A percentile compares a stretch with the other conserved stretches of the same genome.
These are phyloP conservation scores for Apodemus agrarius DNA, from an alignment of 2,797 vertebrate species.

Conservation along the genomic window DNA sequence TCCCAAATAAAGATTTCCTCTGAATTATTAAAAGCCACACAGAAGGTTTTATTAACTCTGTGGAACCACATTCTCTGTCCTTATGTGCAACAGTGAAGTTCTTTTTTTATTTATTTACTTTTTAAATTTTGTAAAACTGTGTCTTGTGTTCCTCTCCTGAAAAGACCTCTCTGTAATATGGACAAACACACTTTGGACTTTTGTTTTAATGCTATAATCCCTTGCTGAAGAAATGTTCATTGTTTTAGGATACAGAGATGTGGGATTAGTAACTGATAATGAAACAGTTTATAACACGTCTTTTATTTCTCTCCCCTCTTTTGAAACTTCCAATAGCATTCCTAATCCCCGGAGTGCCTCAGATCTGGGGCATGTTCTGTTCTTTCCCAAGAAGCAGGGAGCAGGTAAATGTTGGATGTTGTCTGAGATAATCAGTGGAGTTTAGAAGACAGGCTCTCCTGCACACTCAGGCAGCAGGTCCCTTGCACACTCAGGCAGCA, in stretches of 20 bases:
- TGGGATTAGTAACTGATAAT: background rate
- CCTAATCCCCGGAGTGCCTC: background rate
- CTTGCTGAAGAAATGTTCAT: constrained; percentile 25
- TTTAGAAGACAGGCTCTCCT: background rate
- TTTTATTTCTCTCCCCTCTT: background rate
- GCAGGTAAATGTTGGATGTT: background rate
- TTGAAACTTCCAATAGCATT: background rate
- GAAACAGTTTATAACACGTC: background rate
- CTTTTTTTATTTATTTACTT: background rate
- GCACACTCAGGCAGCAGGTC: background rate
- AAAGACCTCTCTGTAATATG: background rate
- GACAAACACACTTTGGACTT: background rate
- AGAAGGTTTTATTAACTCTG: background rate
- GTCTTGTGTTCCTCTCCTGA: background rate
- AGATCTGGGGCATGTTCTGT: background rate
- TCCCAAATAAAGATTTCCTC: constrained; percentile 46
- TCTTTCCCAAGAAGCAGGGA: background rate
- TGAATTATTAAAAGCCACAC: constrained; percentile 32
- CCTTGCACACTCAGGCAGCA: background rate
- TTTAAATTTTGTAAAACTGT: background rate
- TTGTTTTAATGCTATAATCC: background rate
- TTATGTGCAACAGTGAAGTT: background rate
- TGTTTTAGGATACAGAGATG: background rate
- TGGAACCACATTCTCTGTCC: background rate
- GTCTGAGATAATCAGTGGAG: background rate